These are phyloP conservation scores for Anthoscopus minutus DNA, from an alignment of 2,113 vertebrate species.

Conservation along the genomic window DNA sequence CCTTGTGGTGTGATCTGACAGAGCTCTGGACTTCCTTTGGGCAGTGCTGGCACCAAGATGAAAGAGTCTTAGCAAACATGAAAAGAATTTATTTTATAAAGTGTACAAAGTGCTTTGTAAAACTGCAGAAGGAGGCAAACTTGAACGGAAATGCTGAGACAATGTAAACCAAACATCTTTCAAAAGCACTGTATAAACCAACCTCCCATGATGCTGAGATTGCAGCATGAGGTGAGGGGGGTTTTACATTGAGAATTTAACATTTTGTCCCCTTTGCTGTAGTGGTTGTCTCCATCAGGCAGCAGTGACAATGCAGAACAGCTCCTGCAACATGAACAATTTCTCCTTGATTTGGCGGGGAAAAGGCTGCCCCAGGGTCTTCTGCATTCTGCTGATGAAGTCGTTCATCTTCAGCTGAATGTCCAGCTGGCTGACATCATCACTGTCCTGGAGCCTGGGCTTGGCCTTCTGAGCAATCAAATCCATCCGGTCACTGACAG, in stretches of 20 bases:
- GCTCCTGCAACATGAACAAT: slow-evolving; percentile 68
- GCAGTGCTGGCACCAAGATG: background rate
- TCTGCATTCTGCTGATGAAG: slow-evolving; percentile 69
- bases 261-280: background rate
- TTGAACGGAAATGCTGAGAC: background rate
- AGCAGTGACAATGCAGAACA: slow-evolving; percentile 48
- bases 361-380: slow-evolving; percentile 71
- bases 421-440: slow-evolving; percentile 67
- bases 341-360: slow-evolving; percentile 76
- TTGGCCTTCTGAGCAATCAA: slow-evolving; percentile 61
- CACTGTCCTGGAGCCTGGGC: slow-evolving; percentile 67
- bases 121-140: background rate
- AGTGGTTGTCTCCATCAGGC: background rate
- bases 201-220: background rate
- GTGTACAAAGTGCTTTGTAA: slow-evolving; percentile 9
- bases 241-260: background rate
- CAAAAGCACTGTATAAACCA: background rate
- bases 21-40: background rate
- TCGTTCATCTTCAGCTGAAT: slow-evolving; percentile 68
- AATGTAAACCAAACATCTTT: background rate
- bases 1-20: background rate
- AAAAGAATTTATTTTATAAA: slow-evolving; percentile 69
- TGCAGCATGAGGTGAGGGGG: background rate
- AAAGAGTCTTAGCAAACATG: background rate
- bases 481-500: slow-evolving; percentile 66